phyloP scores from a whole-genome alignment of 2,113 vertebrate genomes.

The Myrmecobius fasciatus region DNA sequence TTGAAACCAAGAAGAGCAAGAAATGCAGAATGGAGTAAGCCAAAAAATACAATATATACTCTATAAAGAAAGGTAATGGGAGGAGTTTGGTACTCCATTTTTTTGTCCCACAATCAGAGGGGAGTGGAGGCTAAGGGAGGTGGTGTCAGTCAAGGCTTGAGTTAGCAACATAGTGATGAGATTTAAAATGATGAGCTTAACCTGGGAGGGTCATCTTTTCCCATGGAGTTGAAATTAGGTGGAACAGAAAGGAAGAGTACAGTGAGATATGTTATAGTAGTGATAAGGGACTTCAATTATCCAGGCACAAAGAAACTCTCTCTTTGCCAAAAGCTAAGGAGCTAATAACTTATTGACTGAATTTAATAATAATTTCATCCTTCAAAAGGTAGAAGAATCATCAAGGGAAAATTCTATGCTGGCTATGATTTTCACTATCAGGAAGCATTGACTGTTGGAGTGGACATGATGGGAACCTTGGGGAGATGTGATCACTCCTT shows the following conservation, averaged over 20 bases:
- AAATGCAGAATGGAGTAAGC: background rate
- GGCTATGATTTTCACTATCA: background rate
- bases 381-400: slow-evolving; percentile 1
- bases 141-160: background rate
- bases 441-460: background rate
- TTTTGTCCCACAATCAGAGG: background rate
- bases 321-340: background rate
- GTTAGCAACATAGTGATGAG: background rate
- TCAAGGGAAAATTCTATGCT: background rate
- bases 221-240: background rate
- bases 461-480: slow-evolving; percentile 3
- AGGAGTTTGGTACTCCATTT: background rate
- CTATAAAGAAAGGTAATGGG: background rate
- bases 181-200: background rate
- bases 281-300: background rate
- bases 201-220: background rate
- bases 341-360: background rate
- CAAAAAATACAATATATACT: background rate
- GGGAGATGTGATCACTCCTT: background rate
- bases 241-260: background rate
- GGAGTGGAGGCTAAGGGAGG: background rate
- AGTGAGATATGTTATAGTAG: background rate
- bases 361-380: slow-evolving; percentile 3
- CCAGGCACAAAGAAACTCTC: background rate
- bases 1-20: background rate